phyloP scores from a whole-genome alignment of 2,113 vertebrate species.

The Corvus moneduloides region DNA sequence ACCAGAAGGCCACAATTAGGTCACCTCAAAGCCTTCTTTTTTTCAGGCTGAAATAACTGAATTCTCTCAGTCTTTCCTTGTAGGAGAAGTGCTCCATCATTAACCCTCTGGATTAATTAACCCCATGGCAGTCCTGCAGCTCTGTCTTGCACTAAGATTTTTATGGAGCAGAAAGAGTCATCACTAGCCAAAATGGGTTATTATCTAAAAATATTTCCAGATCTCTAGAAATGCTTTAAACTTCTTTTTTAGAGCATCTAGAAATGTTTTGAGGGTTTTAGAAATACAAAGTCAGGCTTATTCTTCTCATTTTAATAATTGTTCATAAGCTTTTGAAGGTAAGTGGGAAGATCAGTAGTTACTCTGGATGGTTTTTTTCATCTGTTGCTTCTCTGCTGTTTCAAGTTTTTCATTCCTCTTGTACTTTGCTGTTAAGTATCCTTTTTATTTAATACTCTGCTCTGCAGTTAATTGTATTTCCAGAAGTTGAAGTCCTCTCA shows the following conservation, averaged over 20 bases:
- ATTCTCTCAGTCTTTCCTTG: background rate
- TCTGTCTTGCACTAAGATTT: background rate
- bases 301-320: background rate
- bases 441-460: background rate
- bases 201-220: background rate
- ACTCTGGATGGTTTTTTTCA: background rate
- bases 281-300: background rate
- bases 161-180: background rate
- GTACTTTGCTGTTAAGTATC: background rate
- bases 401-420: background rate
- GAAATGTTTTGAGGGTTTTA: background rate
- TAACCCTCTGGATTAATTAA: background rate
- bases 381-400: background rate
- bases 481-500: background rate
- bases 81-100: background rate
- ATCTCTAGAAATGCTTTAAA: background rate
- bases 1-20: background rate
- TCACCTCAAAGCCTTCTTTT: background rate
- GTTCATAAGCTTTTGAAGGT: background rate
- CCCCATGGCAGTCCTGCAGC: no score
- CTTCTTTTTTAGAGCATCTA: background rate
- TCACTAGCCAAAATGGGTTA: fast-evolving
- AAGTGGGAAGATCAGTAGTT: background rate
- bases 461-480: background rate
- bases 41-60: background rate